Percentiles rank a stretch among this genome's conserved stretches.
Conservation (phyloP, 2,113 vertebrate genomes). For the Australoheros scitulus region DNA sequence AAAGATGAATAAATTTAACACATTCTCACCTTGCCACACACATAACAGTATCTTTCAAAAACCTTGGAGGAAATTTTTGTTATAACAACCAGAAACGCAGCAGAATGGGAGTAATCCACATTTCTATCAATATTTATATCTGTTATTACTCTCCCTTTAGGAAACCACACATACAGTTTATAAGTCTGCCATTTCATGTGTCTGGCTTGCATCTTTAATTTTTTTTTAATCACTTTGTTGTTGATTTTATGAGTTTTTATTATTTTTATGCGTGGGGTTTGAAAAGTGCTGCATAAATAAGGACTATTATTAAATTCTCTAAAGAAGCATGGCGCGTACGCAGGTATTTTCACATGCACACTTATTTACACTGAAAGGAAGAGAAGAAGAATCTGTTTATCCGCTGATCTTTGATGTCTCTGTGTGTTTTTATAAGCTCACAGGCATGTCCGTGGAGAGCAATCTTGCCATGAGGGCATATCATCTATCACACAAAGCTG, state of each 20-base stretch:
- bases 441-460: slow-evolving; percentile 62
- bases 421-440: slow-evolving; percentile 63
- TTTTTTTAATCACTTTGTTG: slow-evolving; percentile 8
- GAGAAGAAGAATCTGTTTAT: slow-evolving; percentile 39
- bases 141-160: slow-evolving; percentile 15
- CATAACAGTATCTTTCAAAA: slow-evolving; percentile 23
- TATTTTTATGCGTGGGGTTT: slow-evolving; percentile 35
- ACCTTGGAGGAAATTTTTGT: slow-evolving; percentile 2
- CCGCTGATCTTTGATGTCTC: slow-evolving; percentile 52
- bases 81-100: slow-evolving; percentile 20
- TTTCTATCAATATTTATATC: slow-evolving; percentile 43
- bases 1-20: slow-evolving; percentile 45
- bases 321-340: not conserved
- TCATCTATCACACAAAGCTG: slow-evolving; percentile 59
- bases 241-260: slow-evolving; percentile 43
- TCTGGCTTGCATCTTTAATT: slow-evolving; percentile 13
- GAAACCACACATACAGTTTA: slow-evolving; percentile 28
- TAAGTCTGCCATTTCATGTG: slow-evolving; percentile 1
- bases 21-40: slow-evolving; percentile 3
- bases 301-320: slow-evolving; percentile 19
- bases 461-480: slow-evolving; percentile 67
- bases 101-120: slow-evolving; percentile 13
- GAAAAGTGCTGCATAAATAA: slow-evolving; percentile 32
- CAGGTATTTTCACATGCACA: not conserved
- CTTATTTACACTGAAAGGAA: slow-evolving; percentile 4